Base-by-base conservation (phyloP, 2,888 invertebrate species). In the Lepidocyrtinus sp. region DNA sequence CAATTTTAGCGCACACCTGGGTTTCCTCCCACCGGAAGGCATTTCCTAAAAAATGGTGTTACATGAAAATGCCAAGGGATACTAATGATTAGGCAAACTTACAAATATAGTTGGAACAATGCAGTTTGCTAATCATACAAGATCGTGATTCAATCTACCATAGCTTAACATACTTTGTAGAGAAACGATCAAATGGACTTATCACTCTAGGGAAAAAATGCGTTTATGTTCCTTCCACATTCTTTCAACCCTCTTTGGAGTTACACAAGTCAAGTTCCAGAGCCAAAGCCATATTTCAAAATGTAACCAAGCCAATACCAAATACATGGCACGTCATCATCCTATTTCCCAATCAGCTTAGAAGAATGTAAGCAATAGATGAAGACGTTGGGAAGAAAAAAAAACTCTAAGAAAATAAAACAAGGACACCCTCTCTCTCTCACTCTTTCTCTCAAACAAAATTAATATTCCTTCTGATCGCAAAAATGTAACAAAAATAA, bases 21-120 rank as follows among this genome's bases (percentile, higher is more conserved):
- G 75, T 71, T 55, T 63, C 72, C 83, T 83, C 85, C 81, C 85
- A 85, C 83, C 81, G 82, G 83, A 85, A 85, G 79, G 79, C 69
- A 81, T 65, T 15, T 19, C 70, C 67, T 25, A 24, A 45, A 12
- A 21, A 69, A 73, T 73, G 79, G 79, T 79, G 70, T 70, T 74
- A 64, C 69, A 74, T 79, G 63, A 73, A 25, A 70, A 36, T 45
- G 36, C 7, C 17, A 62, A 21, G 15, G 64, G 5, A 36, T 5
- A 12, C 36, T 79, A 64, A 64, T 79, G 74, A 79, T 70, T 74
- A 65, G 69, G 61, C 21, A 15, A 22, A 67, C 12, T 7, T 36
- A 12, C 36, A 12, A 36, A 12, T 36, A 7, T 36, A 7, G 5
- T 36, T 36, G 45, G 62, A 68, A 62, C 19, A 27, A 25, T 65